These are phyloP conservation scores for Lepisosteus oculatus DNA, from an alignment of 2,113 vertebrate species.

Conservation along the genomic window DNA sequence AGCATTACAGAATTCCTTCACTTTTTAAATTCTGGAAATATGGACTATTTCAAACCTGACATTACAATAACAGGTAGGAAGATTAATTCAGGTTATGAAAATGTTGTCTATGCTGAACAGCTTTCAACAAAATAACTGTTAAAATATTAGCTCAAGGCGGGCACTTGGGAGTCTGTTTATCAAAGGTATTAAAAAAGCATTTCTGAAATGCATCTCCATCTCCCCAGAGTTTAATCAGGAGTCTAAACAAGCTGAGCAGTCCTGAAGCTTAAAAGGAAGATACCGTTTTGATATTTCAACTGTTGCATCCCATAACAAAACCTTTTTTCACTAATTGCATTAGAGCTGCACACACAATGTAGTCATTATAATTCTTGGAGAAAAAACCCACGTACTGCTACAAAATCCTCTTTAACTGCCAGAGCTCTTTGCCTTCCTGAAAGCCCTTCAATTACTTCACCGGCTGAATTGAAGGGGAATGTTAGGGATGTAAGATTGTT, in stretches of 20 bases:
- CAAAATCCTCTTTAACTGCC: no score
- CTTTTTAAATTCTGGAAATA: no score
- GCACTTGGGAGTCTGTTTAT: slow-evolving; percentile 17
- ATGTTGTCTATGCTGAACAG: not conserved
- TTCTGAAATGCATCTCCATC: slow-evolving; percentile 1
- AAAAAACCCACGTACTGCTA: no score
- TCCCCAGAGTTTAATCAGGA: slow-evolving; percentile 32
- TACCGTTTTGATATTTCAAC: slow-evolving; percentile 31
- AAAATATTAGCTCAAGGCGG: slow-evolving; percentile 1
- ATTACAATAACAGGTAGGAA: not conserved
- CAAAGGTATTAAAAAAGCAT: slow-evolving; percentile 19
- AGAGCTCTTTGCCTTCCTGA: no score
- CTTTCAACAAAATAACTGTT: not conserved
- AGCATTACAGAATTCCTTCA: no score
- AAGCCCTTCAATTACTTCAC: no score
- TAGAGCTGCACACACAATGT: not conserved
- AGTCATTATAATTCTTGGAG: no score
- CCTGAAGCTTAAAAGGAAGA: slow-evolving; percentile 28
- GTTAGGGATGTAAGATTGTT: no score
- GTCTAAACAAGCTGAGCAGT: slow-evolving; percentile 15
- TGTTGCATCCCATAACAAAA: slow-evolving; percentile 29
- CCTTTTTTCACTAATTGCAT: slow-evolving; percentile 16
- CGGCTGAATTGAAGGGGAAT: no score
- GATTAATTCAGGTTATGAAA: not conserved
- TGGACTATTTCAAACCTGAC: no score